Percentiles rank a stretch among this genome's conserved stretches.
Evolutionary conservation across 2,888 invertebrate species (phyloP).

Genomic region (Uloborus plumipes): DNA sequence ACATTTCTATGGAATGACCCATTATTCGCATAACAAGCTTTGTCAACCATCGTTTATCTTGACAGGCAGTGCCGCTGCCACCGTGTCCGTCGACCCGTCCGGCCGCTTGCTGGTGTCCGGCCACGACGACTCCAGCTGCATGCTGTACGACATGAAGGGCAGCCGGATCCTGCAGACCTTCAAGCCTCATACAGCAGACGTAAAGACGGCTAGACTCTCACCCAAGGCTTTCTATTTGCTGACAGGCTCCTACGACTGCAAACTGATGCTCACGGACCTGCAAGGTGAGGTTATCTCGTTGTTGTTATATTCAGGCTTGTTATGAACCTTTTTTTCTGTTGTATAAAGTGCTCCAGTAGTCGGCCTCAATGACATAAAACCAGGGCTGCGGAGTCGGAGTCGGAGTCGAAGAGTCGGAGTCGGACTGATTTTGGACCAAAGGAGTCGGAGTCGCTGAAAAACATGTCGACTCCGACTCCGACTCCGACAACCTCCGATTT

Average conservation of each 20-base stretch:
- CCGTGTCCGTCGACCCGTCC: slow-evolving; percentile 95
- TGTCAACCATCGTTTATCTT: background rate
- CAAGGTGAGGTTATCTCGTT: slow-evolving; percentile 79
- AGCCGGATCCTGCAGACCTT: slow-evolving; percentile 92
- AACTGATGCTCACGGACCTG: slow-evolving; percentile 91
- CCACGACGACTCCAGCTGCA: slow-evolving; percentile 94
- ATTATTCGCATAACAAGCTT: too few species aligned
- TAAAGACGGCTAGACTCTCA: slow-evolving; percentile 94
- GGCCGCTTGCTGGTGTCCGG: slow-evolving; percentile 95
- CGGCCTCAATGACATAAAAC: too few species aligned
- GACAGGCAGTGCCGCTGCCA: slow-evolving; percentile 87
- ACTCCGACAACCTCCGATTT: too few species aligned
- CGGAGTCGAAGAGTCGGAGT: too few species aligned
- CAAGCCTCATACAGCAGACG: slow-evolving; percentile 93
- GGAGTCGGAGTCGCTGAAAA: too few species aligned
- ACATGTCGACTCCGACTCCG: too few species aligned
- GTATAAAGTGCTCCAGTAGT: too few species aligned
- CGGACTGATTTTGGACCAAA: too few species aligned
- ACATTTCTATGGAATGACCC: too few species aligned
- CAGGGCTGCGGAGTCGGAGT: too few species aligned
- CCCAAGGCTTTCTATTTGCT: slow-evolving; percentile 97
- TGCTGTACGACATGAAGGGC: slow-evolving; percentile 94
- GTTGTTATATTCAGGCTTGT: too few species aligned
- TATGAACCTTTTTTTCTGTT: too few species aligned
- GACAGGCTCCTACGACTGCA: slow-evolving; percentile 95